A percentile compares a stretch with the other conserved stretches of the same genome.
Conservation (phyloP, 2,113 vertebrate genomes). For the Vimba vimba region DNA sequence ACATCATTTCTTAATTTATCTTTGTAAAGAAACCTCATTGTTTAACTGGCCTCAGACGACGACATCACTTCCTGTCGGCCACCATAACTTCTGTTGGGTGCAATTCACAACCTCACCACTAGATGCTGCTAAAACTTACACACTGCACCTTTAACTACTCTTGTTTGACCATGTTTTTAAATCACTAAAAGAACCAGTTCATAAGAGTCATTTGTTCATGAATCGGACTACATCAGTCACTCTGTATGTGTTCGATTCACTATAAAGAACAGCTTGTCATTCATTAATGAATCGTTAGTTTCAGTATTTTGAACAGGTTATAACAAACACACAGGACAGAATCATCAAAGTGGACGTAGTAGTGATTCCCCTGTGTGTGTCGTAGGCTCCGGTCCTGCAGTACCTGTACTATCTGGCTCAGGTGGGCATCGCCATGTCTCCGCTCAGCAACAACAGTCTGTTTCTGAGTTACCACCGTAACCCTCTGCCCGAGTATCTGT, state of each 20-base stretch:
- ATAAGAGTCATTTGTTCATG: not conserved
- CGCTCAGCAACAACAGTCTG: constrained; percentile 96
- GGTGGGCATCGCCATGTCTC: constrained; percentile 96
- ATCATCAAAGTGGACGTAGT: too few species aligned
- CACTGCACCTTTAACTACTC: too few species aligned
- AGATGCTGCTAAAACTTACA: too few species aligned
- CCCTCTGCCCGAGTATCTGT: constrained; percentile 92
- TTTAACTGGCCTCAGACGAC: too few species aligned
- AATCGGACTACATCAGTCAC: not conserved
- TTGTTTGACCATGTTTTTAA: too few species aligned
- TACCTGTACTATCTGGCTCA: constrained; percentile 98
- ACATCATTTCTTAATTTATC: too few species aligned
- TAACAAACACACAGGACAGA: not conserved
- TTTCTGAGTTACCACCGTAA: constrained; percentile 98
- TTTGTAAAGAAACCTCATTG: too few species aligned
- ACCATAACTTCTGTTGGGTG: too few species aligned
- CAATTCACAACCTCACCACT: too few species aligned
- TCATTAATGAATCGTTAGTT: not conserved
- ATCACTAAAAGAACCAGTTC: too few species aligned
- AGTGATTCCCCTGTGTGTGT: constrained; percentile 4
- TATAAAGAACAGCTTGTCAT: not conserved
- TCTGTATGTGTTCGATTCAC: not conserved
- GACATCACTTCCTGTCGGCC: too few species aligned
- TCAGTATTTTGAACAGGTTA: too few species aligned
- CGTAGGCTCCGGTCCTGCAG: constrained; percentile 92